Evolutionary conservation across 2,797 vertebrate species (phyloP), one percentile per base, ranked within the genome.

Genomic region (Phoxinus dragarum): DNA sequence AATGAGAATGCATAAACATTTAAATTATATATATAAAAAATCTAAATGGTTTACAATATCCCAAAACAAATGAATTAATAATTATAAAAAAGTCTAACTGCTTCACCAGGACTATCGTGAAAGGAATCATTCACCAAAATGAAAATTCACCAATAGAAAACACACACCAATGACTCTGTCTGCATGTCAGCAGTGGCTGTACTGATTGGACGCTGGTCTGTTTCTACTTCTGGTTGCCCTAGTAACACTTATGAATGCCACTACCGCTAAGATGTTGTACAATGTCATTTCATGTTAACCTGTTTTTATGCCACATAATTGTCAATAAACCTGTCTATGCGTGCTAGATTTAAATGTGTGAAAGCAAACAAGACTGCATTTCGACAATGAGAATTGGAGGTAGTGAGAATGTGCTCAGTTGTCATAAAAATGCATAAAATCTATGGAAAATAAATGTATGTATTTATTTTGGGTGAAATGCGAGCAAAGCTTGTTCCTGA

Each of bases 161-260:
- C 34, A 8, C 19, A 23, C 31, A 56, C 49, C 36, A 42, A 16
- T 17, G 12, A n/a, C 49, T n/a, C 9, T 54, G 19, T 21, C 52
- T 76, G 74, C 52, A 40, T 59, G 74, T 77, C 52, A 56, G 52
- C 36, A 42, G 75, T 42, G 10, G 36, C 54, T 77, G 54, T 27
- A 42, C 81, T 59, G 36, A 77, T 77, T 36, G 36, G 75, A 61
- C 16, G 6, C 36, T 61, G 54, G 54, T 77, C 54, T 61, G 21
- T 40, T 42, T 77, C 36, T 59, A 77, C 36, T 77, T 59, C 7
- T 61, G 36, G 75, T 77, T 77, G 54, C 75, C 54, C 21, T 77
- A 42, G 75, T 77, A 77, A 77, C 75, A n/a, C 34, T 76, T 59
- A 59, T 56, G 34, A 76, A 76, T 61, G 75, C 54, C 75, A 59